These are phyloP conservation scores for Araneus ventricosus DNA, from an alignment of 1,140 invertebrate species.

Conservation along the genomic window DNA sequence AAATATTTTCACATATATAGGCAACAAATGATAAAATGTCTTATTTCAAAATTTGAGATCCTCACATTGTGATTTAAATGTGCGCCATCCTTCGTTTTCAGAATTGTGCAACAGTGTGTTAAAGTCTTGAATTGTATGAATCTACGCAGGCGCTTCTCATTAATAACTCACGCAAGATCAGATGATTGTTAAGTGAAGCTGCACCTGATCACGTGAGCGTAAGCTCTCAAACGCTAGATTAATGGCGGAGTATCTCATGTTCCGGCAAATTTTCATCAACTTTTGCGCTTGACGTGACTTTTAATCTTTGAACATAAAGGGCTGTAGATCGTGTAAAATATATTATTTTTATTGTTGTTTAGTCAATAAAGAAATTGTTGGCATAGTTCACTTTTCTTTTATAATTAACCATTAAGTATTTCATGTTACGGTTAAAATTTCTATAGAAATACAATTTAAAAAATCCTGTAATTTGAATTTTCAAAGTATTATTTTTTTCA, in stretches of 20 bases:
- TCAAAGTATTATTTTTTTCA: no score
- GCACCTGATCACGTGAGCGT: neutral
- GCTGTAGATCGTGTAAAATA: no score
- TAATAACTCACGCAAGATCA: neutral
- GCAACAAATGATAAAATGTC: no score
- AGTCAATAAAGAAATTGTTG: no score
- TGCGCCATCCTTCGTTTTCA: neutral
- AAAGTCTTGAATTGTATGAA: neutral
- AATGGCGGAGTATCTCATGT: neutral
- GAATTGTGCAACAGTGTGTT: neutral
- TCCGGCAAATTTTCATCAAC: neutral
- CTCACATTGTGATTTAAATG: neutral
- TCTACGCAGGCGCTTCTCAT: neutral
- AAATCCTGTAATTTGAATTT: no score
- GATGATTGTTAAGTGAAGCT: neutral
- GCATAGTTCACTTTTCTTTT: no score
- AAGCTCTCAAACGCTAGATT: neutral
- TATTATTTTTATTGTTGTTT: no score
- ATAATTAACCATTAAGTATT: no score
- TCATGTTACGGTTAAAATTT: no score
- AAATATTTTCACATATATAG: no score
- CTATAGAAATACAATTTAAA: no score
- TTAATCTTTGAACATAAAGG: neutral
- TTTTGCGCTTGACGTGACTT: neutral
- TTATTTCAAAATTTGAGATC: no score